phyloP scores from a whole-genome alignment of 2,888 invertebrate genomes.

The Timema podura region DNA sequence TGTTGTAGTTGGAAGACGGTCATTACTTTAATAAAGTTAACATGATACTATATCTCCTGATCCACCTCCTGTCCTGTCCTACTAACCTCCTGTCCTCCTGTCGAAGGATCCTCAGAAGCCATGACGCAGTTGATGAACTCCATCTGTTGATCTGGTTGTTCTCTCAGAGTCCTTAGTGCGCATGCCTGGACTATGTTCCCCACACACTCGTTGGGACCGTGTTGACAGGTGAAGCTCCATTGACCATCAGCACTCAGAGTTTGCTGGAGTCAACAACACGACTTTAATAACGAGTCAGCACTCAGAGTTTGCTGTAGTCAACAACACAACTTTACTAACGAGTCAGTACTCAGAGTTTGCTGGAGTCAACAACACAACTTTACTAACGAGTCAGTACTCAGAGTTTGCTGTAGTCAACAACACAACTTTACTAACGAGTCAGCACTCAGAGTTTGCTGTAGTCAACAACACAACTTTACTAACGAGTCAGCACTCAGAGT shows the following conservation, averaged over 20 bases:
- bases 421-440: background rate
- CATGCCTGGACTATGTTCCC: conserved; percentile 53
- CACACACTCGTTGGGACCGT: conserved; percentile 49
- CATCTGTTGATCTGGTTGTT: conserved; percentile 32
- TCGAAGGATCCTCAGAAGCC: conserved; percentile 37
- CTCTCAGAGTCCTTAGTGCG: conserved; percentile 42
- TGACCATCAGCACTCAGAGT: conserved; percentile 20
- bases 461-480: background rate
- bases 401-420: conserved; percentile 23
- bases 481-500: conserved; percentile 19
- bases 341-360: conserved; percentile 25
- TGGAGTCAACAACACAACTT: conserved; percentile 12
- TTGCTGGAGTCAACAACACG: conserved; percentile 23
- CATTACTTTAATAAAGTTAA: no score
- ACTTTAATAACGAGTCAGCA: no score
- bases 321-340: conserved; percentile 25
- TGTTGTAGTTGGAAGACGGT: no score
- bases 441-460: conserved; percentile 26
- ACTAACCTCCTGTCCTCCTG: conserved; percentile 38
- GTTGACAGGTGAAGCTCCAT: conserved; percentile 46
- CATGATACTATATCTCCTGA: no score
- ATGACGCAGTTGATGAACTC: conserved; percentile 47
- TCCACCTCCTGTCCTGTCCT: no score
- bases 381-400: conserved; percentile 17
- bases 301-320: conserved; percentile 25